Conservation (phyloP, 2,797 vertebrate species). For the Pangasius macronema region DNA sequence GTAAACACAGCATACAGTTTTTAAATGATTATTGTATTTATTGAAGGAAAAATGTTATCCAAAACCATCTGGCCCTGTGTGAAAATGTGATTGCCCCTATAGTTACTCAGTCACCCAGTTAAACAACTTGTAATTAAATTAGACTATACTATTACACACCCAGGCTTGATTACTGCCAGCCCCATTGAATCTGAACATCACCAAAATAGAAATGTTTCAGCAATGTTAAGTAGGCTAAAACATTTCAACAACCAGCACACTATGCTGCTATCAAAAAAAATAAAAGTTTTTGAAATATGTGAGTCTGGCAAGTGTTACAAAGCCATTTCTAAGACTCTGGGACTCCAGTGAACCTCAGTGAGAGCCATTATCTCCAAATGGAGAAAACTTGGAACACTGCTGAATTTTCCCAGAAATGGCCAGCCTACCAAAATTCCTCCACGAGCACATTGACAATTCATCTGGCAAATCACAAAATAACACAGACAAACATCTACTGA, state of each 20-base stretch:
- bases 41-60: neutral
- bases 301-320: neutral
- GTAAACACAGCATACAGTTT: neutral
- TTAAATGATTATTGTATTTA: neutral
- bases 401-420: neutral
- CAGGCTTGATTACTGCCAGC: neutral
- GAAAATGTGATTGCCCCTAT: neutral
- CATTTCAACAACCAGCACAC: neutral
- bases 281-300: neutral
- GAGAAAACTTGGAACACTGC: neutral
- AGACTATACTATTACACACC: neutral
- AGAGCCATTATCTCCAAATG: neutral
- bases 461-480: neutral
- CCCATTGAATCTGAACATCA: neutral
- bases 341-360: neutral
- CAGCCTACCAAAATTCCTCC: neutral
- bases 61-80: neutral
- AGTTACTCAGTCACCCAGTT: neutral
- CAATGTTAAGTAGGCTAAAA: neutral
- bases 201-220: neutral
- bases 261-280: neutral
- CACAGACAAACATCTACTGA: neutral
- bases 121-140: neutral
- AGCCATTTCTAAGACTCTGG: neutral
- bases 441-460: neutral